Percentiles rank a stretch among this genome's conserved stretches.
phyloP scores from a whole-genome alignment of 2,113 vertebrate species.

The cattle (Bos taurus) region DNA sequence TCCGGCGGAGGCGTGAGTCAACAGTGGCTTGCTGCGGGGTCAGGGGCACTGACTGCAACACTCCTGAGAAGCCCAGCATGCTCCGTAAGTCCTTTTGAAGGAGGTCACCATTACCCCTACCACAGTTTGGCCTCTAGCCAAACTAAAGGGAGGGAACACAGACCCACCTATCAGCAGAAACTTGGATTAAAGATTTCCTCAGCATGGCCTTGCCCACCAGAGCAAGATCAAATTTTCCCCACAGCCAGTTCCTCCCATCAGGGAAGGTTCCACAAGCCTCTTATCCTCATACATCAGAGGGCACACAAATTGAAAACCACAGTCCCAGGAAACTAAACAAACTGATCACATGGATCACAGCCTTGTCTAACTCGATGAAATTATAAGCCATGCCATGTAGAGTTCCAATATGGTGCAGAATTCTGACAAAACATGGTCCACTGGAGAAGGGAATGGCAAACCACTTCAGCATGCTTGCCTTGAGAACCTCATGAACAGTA shows the following conservation, averaged over 20 bases:
- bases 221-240: neutral
- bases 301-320: neutral
- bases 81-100: neutral
- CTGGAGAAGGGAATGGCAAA: neutral
- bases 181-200: neutral
- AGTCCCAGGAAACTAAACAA: neutral
- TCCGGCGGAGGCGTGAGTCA: fast-evolving
- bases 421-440: neutral
- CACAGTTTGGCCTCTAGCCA: neutral
- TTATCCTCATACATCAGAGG: neutral
- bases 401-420: neutral
- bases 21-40: neutral
- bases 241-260: neutral
- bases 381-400: neutral
- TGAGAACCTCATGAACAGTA: neutral
- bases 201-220: neutral
- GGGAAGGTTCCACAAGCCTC: neutral
- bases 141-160: neutral
- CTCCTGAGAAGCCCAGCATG: neutral
- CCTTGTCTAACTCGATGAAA: neutral
- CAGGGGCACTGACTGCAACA: neutral
- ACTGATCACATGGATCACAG: neutral
- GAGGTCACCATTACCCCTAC: neutral
- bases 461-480: neutral
- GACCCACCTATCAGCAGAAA: neutral